Evolutionary conservation across 2,113 vertebrate genomes (phyloP).

Genomic region (Rutilus rutilus): DNA sequence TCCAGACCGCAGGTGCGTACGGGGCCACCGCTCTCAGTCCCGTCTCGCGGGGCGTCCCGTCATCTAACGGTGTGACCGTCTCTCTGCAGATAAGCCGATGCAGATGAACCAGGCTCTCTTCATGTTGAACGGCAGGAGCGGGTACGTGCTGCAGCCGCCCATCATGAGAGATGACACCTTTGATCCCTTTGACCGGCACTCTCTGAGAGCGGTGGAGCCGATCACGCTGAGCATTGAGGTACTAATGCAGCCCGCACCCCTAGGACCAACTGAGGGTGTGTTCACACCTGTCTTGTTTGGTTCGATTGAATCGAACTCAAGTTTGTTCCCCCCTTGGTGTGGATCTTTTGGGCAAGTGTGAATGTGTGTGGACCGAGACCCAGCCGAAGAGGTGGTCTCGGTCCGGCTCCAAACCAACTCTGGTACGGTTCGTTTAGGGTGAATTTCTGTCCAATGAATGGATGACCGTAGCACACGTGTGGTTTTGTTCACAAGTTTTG

Average conservation of each 20-base stretch:
- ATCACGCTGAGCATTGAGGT: constrained; percentile 88
- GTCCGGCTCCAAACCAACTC: too few relatives aligned
- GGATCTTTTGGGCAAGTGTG: too few relatives aligned
- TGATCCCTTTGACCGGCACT: constrained; percentile 92
- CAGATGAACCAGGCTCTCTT: constrained; percentile 99
- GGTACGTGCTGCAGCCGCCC: constrained; percentile 90
- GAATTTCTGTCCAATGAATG: too few relatives aligned
- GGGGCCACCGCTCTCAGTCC: not conserved
- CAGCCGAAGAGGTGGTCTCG: too few relatives aligned
- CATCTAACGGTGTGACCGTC: not conserved
- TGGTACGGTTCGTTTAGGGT: too few relatives aligned
- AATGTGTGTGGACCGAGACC: too few relatives aligned
- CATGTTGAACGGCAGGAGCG: constrained; percentile 89
- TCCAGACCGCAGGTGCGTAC: constrained; percentile 92
- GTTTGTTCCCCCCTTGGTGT: too few relatives aligned
- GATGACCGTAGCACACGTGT: too few relatives aligned
- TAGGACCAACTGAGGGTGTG: too few relatives aligned
- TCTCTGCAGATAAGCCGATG: constrained; percentile 92
- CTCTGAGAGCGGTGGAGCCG: constrained; percentile 81
- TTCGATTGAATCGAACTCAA: too few relatives aligned
- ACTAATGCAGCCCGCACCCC: not conserved
- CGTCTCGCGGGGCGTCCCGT: not conserved
- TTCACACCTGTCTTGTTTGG: too few relatives aligned
- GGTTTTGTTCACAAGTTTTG: too few relatives aligned
- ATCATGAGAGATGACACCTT: constrained; percentile 94